Conservation (phyloP, 2,888 invertebrate species). For the Drosophila limbata region DNA sequence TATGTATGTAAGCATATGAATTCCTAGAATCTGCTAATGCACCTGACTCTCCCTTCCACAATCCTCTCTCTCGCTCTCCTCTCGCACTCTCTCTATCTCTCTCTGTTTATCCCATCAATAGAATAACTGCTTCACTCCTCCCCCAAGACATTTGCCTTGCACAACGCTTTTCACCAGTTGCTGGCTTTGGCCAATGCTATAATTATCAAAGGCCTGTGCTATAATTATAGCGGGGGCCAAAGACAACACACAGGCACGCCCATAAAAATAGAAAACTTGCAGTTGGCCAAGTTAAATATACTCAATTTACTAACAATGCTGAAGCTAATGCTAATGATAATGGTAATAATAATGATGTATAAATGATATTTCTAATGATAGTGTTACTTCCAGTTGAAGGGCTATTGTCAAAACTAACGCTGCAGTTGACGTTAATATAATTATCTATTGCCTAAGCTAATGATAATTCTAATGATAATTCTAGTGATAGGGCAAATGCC, state of each 20-base stretch:
- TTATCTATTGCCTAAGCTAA: not conserved
- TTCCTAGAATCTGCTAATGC: conserved; percentile 58
- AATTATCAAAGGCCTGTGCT: conserved; percentile 74
- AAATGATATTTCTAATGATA: not conserved
- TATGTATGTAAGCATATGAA: not conserved
- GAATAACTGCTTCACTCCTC: not conserved
- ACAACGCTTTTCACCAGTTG: conserved; percentile 42
- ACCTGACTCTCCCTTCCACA: conserved; percentile 40
- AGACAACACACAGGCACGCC: conserved; percentile 59
- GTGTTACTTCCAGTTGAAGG: not conserved
- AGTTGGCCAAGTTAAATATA: conserved; percentile 11
- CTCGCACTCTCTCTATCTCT: not conserved
- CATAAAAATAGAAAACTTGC: conserved; percentile 69
- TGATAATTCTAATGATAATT: not conserved
- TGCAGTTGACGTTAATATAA: too few relatives aligned
- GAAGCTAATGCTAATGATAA: not conserved
- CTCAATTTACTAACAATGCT: not conserved
- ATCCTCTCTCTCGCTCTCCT: not conserved
- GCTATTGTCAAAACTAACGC: not conserved
- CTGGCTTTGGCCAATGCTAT: conserved; percentile 57
- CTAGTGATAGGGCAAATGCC: not conserved
- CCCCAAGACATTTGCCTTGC: conserved; percentile 52
- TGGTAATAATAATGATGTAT: conserved; percentile 1
- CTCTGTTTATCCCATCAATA: conserved; percentile 14
- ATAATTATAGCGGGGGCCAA: conserved; percentile 72